Percentiles rank a stretch among this genome's conserved stretches.
Evolutionary conservation across 2,888 invertebrate genomes (phyloP).

Genomic region (Morpho achilles): DNA sequence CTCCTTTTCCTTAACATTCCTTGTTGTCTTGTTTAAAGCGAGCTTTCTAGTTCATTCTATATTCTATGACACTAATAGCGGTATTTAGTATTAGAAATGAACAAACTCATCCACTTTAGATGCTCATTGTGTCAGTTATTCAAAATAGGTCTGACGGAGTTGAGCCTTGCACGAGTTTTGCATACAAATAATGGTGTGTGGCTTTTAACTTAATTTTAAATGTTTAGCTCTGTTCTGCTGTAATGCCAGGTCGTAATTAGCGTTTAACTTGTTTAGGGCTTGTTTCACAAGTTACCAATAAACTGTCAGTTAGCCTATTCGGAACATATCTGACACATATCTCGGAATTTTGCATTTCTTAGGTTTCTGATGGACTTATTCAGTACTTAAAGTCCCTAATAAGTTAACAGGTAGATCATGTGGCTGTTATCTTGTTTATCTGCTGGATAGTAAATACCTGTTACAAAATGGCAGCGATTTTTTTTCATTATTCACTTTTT

Average conservation of each 20-base stretch:
- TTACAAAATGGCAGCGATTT: no score
- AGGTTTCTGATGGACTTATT: no score
- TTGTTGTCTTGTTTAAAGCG: neutral
- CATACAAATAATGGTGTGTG: slow-evolving; percentile 42
- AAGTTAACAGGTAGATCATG: no score
- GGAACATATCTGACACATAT: no score
- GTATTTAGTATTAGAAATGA: slow-evolving; percentile 9
- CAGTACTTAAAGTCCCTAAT: no score
- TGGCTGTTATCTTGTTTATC: no score
- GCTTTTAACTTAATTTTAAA: slow-evolving; percentile 29
- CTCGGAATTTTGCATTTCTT: no score
- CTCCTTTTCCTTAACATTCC: neutral
- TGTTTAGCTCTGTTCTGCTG: slow-evolving; percentile 9
- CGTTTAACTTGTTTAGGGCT: neutral
- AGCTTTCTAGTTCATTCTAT: neutral
- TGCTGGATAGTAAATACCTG: no score
- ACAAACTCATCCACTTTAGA: slow-evolving; percentile 18
- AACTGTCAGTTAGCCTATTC: no score
- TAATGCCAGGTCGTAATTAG: neutral
- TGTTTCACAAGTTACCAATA: no score
- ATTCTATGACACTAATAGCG: neutral
- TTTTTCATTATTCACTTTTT: no score
- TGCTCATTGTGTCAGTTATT: slow-evolving; percentile 39
- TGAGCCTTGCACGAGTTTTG: slow-evolving; percentile 23
- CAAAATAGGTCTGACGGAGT: slow-evolving; percentile 33